Base-by-base conservation (phyloP, 1,140 invertebrate species). In the Oncopodura yosiiana region DNA sequence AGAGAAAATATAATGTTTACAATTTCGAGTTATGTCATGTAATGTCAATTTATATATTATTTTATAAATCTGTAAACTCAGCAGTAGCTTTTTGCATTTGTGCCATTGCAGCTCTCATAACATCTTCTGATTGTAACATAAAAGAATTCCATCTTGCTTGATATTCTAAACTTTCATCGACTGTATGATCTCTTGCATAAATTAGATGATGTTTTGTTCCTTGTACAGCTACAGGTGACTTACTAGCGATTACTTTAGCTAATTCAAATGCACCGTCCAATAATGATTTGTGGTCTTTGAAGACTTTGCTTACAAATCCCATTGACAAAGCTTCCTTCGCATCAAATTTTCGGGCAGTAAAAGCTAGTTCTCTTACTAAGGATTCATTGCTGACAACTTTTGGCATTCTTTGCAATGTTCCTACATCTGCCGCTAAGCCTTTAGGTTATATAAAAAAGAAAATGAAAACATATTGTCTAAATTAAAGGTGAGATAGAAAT, bases 391-490 rank as follows among this genome's bases (percentile, higher is more conserved):
- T 91, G 41, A 95, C 77, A 2, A 92, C 78, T 75, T 89, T 94
- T n/a, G 92, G 93, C 27, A 99, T 71, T 62, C 94, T 78, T 72
- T 98, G 94, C 26, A 99, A 72, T 2, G 85, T 83, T 23, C 94
- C 94, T 32, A 98, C 83, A 77, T 99, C 94, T 44, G 94, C 91
- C 42, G 93, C 88, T 70, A 98, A n/a, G n/a, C n/a, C n/a, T n/a
- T n/a, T n/a, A n/a, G n/a, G n/a, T n/a, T n/a, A n/a, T n/a, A n/a
- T n/a, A n/a, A n/a, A n/a, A n/a, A n/a, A n/a, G n/a, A n/a, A n/a
- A n/a, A n/a, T n/a, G n/a, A n/a, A n/a, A n/a, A n/a, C n/a, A n/a
- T n/a, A n/a, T n/a, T n/a, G n/a, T n/a, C n/a, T n/a, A n/a, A n/a
- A n/a, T n/a, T n/a, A n/a, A n/a, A n/a, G n/a, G n/a, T n/a, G n/a